Percentiles rank a stretch among this genome's conserved stretches.
phyloP scores from a whole-genome alignment of 2,113 vertebrate species.

The Chelonoidis abingdonii region DNA sequence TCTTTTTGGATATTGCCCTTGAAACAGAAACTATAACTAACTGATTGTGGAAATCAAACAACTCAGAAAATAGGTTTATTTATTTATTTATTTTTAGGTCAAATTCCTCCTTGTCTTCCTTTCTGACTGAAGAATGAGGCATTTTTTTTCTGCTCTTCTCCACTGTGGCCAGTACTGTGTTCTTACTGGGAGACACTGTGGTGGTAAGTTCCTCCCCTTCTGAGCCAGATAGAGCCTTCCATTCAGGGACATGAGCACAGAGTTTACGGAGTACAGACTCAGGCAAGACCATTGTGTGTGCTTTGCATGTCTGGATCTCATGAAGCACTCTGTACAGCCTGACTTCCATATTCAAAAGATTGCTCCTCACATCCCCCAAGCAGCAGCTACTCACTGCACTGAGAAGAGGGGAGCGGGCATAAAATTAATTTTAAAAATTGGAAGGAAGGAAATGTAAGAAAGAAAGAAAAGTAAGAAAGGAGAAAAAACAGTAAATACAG shows the following conservation, averaged over 20 bases:
- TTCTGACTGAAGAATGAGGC: neutral
- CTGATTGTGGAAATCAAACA: neutral
- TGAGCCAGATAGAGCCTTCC: neutral
- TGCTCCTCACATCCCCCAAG: neutral
- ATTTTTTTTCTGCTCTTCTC: neutral
- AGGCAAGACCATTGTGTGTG: neutral
- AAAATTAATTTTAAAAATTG: neutral
- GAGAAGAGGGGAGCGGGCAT: neutral
- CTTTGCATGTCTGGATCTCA: neutral
- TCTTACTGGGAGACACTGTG: neutral
- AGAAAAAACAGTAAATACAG: neutral
- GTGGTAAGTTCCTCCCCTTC: neutral
- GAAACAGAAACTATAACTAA: neutral
- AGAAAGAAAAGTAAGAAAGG: neutral
- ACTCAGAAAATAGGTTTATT: no score
- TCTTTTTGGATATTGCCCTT: neutral
- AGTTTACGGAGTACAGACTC: neutral
- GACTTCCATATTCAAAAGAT: neutral
- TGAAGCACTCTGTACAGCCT: neutral
- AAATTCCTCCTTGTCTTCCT: neutral
- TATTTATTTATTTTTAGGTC: no score
- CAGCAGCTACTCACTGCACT: neutral
- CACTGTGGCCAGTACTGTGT: neutral
- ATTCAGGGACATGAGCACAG: neutral
- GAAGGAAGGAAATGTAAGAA: neutral